Evolutionary conservation across 2,113 vertebrate species (phyloP).

Genomic region (Halcyon senegalensis): DNA sequence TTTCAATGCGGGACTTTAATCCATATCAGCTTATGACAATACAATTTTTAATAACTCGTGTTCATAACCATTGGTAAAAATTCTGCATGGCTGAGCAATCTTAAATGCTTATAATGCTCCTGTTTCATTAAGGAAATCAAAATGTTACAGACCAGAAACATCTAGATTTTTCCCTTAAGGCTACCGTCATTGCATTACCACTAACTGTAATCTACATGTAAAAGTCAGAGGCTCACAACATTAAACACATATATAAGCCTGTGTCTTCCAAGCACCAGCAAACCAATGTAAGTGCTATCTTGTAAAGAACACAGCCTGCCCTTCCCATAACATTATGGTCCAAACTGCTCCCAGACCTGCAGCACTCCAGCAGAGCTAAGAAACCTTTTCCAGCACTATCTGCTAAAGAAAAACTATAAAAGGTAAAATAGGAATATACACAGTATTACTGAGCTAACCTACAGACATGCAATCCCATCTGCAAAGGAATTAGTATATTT

Average conservation of each 20-base stretch:
- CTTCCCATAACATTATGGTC: background rate
- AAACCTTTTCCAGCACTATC: background rate
- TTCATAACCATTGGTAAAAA: background rate
- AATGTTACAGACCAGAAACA: background rate
- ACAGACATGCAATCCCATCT: background rate
- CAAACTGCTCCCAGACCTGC: background rate
- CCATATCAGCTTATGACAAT: fast-evolving
- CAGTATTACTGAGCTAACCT: background rate
- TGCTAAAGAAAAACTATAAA: background rate
- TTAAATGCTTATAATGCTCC: background rate
- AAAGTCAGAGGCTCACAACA: background rate
- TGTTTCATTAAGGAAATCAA: background rate
- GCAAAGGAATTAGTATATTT: background rate
- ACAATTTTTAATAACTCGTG: background rate
- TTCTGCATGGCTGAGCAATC: background rate
- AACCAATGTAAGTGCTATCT: background rate
- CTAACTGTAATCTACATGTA: background rate
- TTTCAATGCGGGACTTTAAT: background rate
- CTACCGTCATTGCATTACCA: background rate
- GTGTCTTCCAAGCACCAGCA: background rate
- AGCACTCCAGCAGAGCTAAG: background rate
- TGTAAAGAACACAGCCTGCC: background rate
- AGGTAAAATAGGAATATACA: background rate
- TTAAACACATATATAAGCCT: background rate
- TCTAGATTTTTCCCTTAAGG: background rate